A percentile compares a stretch with the other conserved stretches of the same genome.
Evolutionary conservation across 1,140 invertebrate species (phyloP).

Genomic region (Nephotettix cincticeps): DNA sequence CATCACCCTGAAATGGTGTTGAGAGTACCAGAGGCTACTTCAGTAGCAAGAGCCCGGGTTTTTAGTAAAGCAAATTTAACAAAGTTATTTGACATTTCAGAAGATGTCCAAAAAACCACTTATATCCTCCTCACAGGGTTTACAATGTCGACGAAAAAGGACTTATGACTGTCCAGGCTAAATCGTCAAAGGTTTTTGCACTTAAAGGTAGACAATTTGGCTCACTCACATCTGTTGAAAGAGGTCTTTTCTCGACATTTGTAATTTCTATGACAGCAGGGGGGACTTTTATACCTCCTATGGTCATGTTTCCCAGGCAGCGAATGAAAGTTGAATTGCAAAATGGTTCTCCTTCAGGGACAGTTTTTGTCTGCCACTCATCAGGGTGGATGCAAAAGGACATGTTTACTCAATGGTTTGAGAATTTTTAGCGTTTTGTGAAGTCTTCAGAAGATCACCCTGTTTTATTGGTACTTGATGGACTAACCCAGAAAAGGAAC

Average conservation of each 20-base stretch:
- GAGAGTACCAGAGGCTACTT: slow-evolving; percentile 48
- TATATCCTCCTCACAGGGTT: slow-evolving; percentile 35
- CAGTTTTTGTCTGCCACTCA: slow-evolving; percentile 41
- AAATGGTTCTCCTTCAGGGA: slow-evolving; percentile 43
- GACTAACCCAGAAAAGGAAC: slow-evolving; percentile 42
- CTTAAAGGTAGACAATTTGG: slow-evolving; percentile 41
- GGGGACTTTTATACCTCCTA: slow-evolving; percentile 44
- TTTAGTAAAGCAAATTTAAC: slow-evolving; percentile 48
- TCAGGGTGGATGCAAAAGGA: slow-evolving; percentile 41
- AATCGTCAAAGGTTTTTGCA: slow-evolving; percentile 40
- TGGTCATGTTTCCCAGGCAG: slow-evolving; percentile 44
- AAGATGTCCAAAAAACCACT: slow-evolving; percentile 28
- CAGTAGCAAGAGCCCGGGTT: slow-evolving; percentile 43
- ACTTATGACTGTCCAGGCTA: slow-evolving; percentile 41
- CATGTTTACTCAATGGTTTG: slow-evolving; percentile 43
- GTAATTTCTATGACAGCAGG: slow-evolving; percentile 43
- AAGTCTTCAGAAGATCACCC: slow-evolving; percentile 39
- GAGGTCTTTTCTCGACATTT: slow-evolving; percentile 36
- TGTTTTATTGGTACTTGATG: slow-evolving; percentile 44
- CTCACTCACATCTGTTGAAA: slow-evolving; percentile 38
- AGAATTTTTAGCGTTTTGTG: slow-evolving; percentile 42
- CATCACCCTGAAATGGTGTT: slow-evolving; percentile 44
- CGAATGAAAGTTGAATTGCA: slow-evolving; percentile 40
- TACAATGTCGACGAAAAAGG: slow-evolving; percentile 48
- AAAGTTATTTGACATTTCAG: slow-evolving; percentile 44